Percentiles rank a stretch among this genome's conserved stretches.
phyloP scores from a whole-genome alignment of 2,113 vertebrate species.

The Hipposideros armiger region DNA sequence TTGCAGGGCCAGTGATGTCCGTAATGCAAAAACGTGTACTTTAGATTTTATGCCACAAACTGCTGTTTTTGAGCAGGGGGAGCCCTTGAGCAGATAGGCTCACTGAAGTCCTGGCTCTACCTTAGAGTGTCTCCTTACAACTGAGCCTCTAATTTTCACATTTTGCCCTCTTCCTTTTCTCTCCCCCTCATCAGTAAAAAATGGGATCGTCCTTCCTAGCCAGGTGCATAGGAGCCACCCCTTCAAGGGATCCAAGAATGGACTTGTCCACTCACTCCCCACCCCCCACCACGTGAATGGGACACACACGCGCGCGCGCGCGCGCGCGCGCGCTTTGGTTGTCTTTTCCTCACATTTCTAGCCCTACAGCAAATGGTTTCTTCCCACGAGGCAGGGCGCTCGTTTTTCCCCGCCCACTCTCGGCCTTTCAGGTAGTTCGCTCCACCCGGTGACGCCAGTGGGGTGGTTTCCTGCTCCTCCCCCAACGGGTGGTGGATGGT shows the following conservation, averaged over 20 bases:
- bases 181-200: neutral
- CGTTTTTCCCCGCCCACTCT: neutral
- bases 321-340: neutral
- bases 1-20: neutral
- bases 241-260: slow-evolving; percentile 21
- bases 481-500: neutral
- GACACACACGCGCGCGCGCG: neutral
- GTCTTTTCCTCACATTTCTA: neutral
- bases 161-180: slow-evolving; percentile 13
- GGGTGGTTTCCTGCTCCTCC: slow-evolving; percentile 34
- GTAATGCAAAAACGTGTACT: neutral
- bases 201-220: neutral
- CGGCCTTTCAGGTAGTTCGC: neutral
- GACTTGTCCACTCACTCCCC: slow-evolving; percentile 57
- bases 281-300: slow-evolving; percentile 48
- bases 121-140: neutral
- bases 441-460: neutral
- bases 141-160: neutral
- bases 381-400: neutral
- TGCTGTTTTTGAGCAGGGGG: neutral
- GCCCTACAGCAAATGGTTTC: slow-evolving; percentile 11
- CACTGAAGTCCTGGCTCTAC: neutral
- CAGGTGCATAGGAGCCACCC: neutral
- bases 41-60: slow-evolving; percentile 53
- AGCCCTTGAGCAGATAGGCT: neutral